Evolutionary conservation across 2,888 invertebrate species (phyloP).

Genomic region (Magallana nippona): DNA sequence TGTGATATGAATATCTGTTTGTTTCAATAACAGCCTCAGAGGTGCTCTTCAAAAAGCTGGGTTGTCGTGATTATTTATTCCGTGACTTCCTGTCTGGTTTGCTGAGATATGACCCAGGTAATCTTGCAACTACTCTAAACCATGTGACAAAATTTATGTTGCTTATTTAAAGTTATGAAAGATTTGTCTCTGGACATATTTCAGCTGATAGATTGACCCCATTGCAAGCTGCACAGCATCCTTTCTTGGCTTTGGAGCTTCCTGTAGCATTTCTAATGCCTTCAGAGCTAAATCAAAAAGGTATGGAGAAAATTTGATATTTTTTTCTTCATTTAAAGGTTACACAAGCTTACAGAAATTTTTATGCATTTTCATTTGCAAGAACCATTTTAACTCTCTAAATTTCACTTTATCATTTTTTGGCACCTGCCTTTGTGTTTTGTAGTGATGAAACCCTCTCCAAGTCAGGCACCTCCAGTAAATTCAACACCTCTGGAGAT

Average conservation of each 20-base stretch:
- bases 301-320: not conserved
- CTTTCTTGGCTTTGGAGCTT: slow-evolving; percentile 73
- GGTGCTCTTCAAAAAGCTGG: slow-evolving; percentile 55
- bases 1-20: not conserved
- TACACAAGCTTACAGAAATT: no score
- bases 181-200: slow-evolving; percentile 44
- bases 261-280: slow-evolving; percentile 63
- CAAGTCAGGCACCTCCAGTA: not conserved
- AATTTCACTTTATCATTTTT: no score
- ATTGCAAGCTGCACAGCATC: slow-evolving; percentile 70
- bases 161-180: not conserved
- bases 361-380: no score
- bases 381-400: no score
- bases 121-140: no score
- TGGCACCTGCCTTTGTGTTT: not conserved
- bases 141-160: not conserved
- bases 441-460: not conserved
- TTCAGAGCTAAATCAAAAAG: not conserved
- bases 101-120: slow-evolving; percentile 73
- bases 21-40: slow-evolving; percentile 57
- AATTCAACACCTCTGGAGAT: not conserved
- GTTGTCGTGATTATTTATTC: slow-evolving; percentile 67
- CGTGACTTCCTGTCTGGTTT: slow-evolving; percentile 70
- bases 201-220: slow-evolving; percentile 72
- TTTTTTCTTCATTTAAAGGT: no score